phyloP scores from a whole-genome alignment of 92 coral and sea anemone species.

The Muricea muricata region DNA sequence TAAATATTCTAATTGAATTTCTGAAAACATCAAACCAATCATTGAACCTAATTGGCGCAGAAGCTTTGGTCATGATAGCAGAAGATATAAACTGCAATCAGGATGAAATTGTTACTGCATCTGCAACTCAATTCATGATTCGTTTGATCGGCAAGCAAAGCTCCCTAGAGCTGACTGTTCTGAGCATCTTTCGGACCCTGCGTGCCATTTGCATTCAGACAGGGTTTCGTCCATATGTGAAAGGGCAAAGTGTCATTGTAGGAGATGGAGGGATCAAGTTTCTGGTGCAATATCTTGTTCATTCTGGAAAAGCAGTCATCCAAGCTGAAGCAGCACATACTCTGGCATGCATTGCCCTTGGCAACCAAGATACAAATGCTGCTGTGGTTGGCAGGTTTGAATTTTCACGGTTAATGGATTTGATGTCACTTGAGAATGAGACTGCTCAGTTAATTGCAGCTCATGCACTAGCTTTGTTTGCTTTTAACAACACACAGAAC shows the following conservation, averaged over 20 bases:
- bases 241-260: slow-evolving; percentile 78
- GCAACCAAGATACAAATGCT: slow-evolving; percentile 84
- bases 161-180: slow-evolving; percentile 81
- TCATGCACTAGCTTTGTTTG: slow-evolving; percentile 85
- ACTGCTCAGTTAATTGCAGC: slow-evolving; percentile 84
- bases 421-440: slow-evolving; percentile 78
- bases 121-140: slow-evolving; percentile 90
- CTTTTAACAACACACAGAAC: slow-evolving; percentile 87
- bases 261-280: slow-evolving; percentile 81
- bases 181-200: slow-evolving; percentile 84
- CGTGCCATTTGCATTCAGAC: slow-evolving; percentile 83
- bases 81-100: slow-evolving; percentile 85
- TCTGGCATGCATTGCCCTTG: slow-evolving; percentile 85
- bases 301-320: slow-evolving; percentile 81
- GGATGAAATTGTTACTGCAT: slow-evolving; percentile 83
- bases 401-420: slow-evolving; percentile 75
- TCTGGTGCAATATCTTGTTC: slow-evolving; percentile 78
- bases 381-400: slow-evolving; percentile 76
- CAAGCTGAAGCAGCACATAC: slow-evolving; percentile 96
- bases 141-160: slow-evolving; percentile 78
- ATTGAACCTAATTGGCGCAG: slow-evolving; percentile 90
- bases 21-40: slow-evolving; percentile 76
- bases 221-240: slow-evolving; percentile 84
- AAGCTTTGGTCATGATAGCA: slow-evolving; percentile 92
- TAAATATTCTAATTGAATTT: slow-evolving; percentile 83